Evolutionary conservation across 53 echinoderm and acorn worm species (phyloP).

Genomic region (Astropecten irregularis): DNA sequence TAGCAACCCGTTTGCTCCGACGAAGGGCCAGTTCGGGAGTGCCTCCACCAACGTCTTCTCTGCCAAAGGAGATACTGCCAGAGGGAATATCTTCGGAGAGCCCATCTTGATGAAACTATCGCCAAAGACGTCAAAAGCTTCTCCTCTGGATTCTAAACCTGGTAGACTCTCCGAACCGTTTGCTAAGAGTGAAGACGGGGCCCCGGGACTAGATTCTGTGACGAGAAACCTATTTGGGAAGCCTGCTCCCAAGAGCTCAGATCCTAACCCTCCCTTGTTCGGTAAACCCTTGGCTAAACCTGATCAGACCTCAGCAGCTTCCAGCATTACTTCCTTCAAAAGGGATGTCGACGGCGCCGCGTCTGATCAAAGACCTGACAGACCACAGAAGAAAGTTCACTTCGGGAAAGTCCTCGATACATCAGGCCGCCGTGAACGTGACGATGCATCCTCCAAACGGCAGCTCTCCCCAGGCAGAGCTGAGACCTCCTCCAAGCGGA

Average conservation of each 20-base stretch:
- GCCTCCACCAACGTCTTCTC: neutral
- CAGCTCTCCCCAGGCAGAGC: conserved; percentile 56
- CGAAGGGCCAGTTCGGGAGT: neutral
- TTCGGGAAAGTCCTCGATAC: conserved; percentile 2
- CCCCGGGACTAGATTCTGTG: conserved; percentile 27
- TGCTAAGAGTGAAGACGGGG: conserved; percentile 5
- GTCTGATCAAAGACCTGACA: too few species aligned
- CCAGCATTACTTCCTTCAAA: neutral
- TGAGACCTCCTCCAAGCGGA: conserved; percentile 38
- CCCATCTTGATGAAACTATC: neutral
- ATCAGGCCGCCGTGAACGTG: neutral
- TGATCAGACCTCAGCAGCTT: neutral
- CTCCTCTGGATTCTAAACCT: neutral
- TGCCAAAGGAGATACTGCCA: neutral
- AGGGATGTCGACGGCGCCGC: neutral
- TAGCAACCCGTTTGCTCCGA: neutral
- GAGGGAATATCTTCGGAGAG: neutral
- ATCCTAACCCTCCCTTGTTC: neutral
- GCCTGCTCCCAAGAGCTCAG: neutral
- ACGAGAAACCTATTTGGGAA: conserved; percentile 51
- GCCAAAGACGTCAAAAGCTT: neutral
- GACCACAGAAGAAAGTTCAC: neutral
- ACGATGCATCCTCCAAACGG: conserved; percentile 36
- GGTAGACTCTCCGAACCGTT: too few species aligned
- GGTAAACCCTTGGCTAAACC: neutral